These are phyloP conservation scores for Gryllus bimaculatus DNA, from an alignment of 1,140 invertebrate species.

Conservation along the genomic window DNA sequence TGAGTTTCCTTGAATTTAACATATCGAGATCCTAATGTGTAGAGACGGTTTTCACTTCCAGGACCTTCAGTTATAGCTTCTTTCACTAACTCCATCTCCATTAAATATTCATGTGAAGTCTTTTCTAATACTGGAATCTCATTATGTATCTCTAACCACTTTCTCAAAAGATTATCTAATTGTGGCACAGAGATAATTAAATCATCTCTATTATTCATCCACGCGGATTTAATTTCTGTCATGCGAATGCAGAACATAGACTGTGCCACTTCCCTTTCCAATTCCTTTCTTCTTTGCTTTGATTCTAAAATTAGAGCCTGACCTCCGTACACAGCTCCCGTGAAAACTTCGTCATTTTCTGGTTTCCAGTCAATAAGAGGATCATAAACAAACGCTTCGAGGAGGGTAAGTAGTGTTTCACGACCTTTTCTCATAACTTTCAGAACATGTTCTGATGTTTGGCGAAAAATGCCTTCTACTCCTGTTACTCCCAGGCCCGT, in stretches of 20 bases:
- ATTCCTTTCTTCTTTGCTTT: slow-evolving; percentile 40
- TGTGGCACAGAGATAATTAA: no score
- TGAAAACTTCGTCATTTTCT: slow-evolving; percentile 46
- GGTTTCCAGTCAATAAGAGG: slow-evolving; percentile 84
- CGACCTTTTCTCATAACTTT: slow-evolving; percentile 74
- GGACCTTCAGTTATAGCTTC: no score
- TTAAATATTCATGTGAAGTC: no score
- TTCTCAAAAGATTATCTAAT: no score
- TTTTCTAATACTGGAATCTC: no score
- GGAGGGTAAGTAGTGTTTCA: slow-evolving; percentile 74
- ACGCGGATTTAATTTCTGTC: slow-evolving; percentile 69
- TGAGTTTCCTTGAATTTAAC: no score
- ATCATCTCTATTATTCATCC: slow-evolving; percentile 57
- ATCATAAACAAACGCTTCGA: slow-evolving; percentile 92
- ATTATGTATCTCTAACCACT: no score
- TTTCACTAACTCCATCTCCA: no score
- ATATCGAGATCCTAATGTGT: no score
- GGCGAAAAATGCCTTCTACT: slow-evolving; percentile 83
- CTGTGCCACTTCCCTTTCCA: slow-evolving; percentile 68
- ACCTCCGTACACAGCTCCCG: slow-evolving; percentile 51
- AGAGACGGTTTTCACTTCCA: no score
- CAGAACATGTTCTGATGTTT: slow-evolving; percentile 80
- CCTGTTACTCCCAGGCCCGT: slow-evolving; percentile 87
- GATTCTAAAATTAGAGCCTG: slow-evolving; percentile 32
- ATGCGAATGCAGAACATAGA: slow-evolving; percentile 77